Percentiles rank a stretch among this genome's conserved stretches.
phyloP scores from a whole-genome alignment of 2,888 invertebrate genomes.

The Parelbella ahira region DNA sequence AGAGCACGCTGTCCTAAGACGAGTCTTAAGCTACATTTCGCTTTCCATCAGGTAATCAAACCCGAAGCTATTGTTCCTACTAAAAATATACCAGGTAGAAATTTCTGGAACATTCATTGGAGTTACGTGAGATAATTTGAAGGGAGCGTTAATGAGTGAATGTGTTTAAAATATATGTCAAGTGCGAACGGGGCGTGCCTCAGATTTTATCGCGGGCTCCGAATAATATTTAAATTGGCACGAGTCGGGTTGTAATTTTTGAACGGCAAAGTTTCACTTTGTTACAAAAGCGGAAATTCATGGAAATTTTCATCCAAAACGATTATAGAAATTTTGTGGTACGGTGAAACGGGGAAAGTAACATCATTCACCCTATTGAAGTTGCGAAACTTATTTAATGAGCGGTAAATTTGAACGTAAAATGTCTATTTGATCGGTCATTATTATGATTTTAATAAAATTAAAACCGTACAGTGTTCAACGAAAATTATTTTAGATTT shows the following conservation, averaged over 20 bases:
- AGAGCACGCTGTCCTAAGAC: too few species aligned
- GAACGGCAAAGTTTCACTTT: constrained; percentile 4
- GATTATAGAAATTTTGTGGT: constrained; percentile 1
- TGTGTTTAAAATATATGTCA: constrained; percentile 10
- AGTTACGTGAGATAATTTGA: not conserved
- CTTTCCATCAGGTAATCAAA: too few species aligned
- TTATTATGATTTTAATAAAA: too few species aligned
- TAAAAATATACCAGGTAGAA: constrained; percentile 2
- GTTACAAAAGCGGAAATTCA: constrained; percentile 2
- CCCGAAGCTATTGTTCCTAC: not conserved
- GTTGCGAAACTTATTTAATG: too few species aligned
- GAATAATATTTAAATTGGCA: constrained; percentile 11
- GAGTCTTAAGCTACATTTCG: too few species aligned
- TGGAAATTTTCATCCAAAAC: constrained; percentile 1
- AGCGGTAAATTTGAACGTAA: too few species aligned
- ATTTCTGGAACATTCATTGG: constrained; percentile 3
- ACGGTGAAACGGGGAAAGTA: too few species aligned
- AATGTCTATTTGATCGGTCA: too few species aligned
- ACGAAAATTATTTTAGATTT: too few species aligned
- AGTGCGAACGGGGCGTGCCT: constrained; percentile 1
- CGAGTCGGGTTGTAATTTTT: too few species aligned
- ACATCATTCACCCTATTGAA: too few species aligned
- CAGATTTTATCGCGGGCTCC: not conserved
- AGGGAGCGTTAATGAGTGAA: constrained; percentile 3
- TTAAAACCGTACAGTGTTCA: too few species aligned